Conservation (phyloP, 2,113 vertebrate species). For the Balaeniceps rex region DNA sequence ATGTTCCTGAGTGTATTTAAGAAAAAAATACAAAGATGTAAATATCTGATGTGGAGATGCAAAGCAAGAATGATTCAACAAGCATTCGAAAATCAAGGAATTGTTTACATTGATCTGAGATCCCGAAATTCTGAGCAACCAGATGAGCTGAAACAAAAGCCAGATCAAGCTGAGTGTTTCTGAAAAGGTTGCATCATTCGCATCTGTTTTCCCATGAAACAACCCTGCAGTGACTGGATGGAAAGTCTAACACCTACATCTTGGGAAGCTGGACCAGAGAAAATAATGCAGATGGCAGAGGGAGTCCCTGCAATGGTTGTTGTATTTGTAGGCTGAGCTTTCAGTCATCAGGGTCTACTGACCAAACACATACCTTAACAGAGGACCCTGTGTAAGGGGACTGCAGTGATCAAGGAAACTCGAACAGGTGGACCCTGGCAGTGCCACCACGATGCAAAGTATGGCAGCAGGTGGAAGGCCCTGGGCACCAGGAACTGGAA, state of each 20-base stretch:
- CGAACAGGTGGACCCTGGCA: neutral
- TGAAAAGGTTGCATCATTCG: neutral
- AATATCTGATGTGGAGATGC: neutral
- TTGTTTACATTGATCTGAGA: neutral
- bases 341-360: neutral
- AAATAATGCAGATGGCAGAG: neutral
- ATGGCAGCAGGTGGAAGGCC: neutral
- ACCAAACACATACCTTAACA: neutral
- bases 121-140: neutral
- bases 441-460: accelerated
- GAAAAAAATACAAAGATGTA: neutral
- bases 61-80: neutral
- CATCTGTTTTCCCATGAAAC: neutral
- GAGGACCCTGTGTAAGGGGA: neutral
- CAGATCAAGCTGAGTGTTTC: neutral
- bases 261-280: neutral
- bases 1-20: neutral
- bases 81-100: neutral
- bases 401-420: neutral
- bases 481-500: neutral
- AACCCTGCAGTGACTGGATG: neutral
- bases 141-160: neutral
- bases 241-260: neutral
- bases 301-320: neutral
- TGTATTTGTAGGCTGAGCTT: neutral